Evolutionary conservation across 2,888 invertebrate species (phyloP).

Genomic region (Empis livida): DNA sequence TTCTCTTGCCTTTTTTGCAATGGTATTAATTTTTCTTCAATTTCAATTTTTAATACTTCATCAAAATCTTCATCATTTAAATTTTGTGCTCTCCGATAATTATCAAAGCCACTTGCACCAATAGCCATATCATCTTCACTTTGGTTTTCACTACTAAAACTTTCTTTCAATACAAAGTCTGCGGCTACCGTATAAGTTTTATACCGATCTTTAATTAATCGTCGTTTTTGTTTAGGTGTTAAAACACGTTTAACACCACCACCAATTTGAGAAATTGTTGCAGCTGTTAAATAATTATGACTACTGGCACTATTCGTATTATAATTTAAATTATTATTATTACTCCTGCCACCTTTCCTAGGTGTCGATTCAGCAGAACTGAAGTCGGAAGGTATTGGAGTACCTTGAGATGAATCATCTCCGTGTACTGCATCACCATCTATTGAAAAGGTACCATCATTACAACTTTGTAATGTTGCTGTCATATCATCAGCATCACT

Average conservation of each 20-base stretch:
- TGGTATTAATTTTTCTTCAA: conserved; percentile 34
- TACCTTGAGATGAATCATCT: conserved; percentile 39
- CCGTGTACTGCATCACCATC: conserved; percentile 35
- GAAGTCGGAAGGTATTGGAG: conserved; percentile 54
- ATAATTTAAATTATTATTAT: conserved; percentile 20
- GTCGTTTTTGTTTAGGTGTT: conserved; percentile 67
- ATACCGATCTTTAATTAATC: conserved; percentile 62
- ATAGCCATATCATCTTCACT: background rate
- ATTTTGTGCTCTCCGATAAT: conserved; percentile 17
- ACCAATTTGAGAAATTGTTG: conserved; percentile 11
- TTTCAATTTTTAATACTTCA: conserved; percentile 30
- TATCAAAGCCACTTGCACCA: conserved; percentile 13
- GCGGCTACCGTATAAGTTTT: conserved; percentile 71
- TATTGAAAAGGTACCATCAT: conserved; percentile 26
- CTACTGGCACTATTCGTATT: conserved; percentile 15
- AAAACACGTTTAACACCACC: conserved; percentile 30
- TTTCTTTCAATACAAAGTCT: conserved; percentile 35
- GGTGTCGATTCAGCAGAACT: conserved; percentile 68
- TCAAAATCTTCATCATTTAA: conserved; percentile 30
- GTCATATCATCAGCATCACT: conserved; percentile 49
- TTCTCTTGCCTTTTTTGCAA: conserved; percentile 54
- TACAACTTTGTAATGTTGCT: conserved; percentile 42
- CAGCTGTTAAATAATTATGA: background rate
- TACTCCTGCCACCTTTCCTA: conserved; percentile 40
- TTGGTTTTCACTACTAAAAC: conserved; percentile 3